Base-by-base conservation (phyloP, 1,140 invertebrate genomes). In the Diorhabda carinulata region DNA sequence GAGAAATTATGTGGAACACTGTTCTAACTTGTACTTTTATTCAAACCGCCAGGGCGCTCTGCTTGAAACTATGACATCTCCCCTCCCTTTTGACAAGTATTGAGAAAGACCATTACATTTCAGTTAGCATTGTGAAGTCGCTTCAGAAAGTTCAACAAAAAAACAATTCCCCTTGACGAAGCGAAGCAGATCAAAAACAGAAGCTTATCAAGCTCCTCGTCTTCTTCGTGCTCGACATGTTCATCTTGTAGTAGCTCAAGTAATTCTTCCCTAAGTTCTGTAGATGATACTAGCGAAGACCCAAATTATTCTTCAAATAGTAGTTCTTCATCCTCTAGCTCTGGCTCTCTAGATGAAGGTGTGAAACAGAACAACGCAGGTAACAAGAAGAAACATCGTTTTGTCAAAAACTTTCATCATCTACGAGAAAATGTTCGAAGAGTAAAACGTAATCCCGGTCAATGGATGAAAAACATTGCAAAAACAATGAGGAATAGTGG, bases 251-350 rank as follows among this genome's bases (percentile, higher is more conserved):
- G 9, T 61, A 61, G 59, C 59, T 61, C 59, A 61, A 61, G 59
- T 61, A 61, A 61, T 61, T 61, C 59, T 61, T 61, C 59, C 59
- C 59, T 61, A 61, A 61, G 61, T 62, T 62, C 61, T 42, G 61
- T 62, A 40, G 10, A 42, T 62, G 61, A 62, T 62, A 62, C 10
- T 43, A 62, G 3, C 61, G 61, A 43, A 40, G 61, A 62, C 61
- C 61, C 61, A 62, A 62, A 62, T 62, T 62, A 62, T 45, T 62
- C 61, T 62, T 62, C 61, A 40, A 62, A 62, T 44, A 62, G 61
- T 62, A 40, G 25, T 62, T 62, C 42, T 40, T 45, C 61, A 62
- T 62, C 61, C 61, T 62, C 61, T 62, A 43, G 42, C 59, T 61
- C 59, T 62, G 61, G 42, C 42, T 62, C 61, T 62, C 42, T 43